These are phyloP conservation scores for Drosophila neotestacea DNA, from an alignment of 2,888 invertebrate genomes.

Conservation along the genomic window DNA sequence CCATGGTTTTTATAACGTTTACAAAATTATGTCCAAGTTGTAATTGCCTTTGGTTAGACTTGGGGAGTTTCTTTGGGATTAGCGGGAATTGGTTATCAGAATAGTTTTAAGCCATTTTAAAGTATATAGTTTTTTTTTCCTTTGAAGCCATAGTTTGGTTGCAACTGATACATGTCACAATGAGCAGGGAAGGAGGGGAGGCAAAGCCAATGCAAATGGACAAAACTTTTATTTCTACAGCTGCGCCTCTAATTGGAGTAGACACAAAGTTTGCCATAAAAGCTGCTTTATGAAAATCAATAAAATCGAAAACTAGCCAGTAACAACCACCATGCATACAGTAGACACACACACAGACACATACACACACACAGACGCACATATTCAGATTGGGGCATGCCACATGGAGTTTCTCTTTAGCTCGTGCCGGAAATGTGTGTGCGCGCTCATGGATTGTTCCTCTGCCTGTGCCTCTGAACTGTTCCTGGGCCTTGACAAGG, in stretches of 20 bases:
- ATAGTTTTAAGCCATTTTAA: too few relatives aligned
- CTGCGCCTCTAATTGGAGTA: conserved; percentile 61
- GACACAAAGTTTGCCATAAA: conserved; percentile 35
- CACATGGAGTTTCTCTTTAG: conserved; percentile 34
- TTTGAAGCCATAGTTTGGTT: conserved; percentile 9
- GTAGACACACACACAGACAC: background rate
- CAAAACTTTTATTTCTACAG: conserved; percentile 39
- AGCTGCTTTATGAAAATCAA: conserved; percentile 74
- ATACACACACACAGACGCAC: background rate
- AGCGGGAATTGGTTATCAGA: conserved; percentile 3
- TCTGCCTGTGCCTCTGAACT: conserved; percentile 18
- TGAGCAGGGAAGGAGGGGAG: background rate
- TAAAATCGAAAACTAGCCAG: conserved; percentile 77
- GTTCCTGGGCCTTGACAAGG: conserved; percentile 39
- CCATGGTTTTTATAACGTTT: background rate
- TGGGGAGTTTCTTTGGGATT: background rate
- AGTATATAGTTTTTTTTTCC: background rate
- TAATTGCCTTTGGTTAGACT: background rate
- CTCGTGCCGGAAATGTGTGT: conserved; percentile 59
- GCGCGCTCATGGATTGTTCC: conserved; percentile 45
- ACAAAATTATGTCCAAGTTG: conserved; percentile 6
- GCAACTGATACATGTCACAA: conserved; percentile 9
- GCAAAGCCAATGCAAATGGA: conserved; percentile 38
- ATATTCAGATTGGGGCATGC: conserved; percentile 17
- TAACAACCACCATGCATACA: conserved; percentile 53